A percentile compares a stretch with the other conserved stretches of the same genome.
These are phyloP conservation scores for Leguminivora glycinivorella DNA, from an alignment of 1,140 invertebrate species.

Conservation along the genomic window DNA sequence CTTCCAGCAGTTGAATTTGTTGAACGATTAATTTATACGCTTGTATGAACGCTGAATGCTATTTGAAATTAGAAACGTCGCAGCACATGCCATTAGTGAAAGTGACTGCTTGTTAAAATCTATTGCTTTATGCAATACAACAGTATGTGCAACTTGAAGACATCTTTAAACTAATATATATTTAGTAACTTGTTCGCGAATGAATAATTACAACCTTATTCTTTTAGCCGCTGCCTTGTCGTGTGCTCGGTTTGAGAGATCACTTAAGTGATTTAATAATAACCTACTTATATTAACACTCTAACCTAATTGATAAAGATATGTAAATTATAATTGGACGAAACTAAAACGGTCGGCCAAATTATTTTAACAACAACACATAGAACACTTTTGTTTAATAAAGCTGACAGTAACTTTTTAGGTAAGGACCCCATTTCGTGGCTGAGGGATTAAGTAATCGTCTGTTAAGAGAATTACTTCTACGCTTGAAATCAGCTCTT, in stretches of 20 bases:
- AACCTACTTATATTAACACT: conserved; percentile 16
- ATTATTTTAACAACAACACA: conserved; percentile 19
- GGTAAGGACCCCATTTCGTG: not conserved
- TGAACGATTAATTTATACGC: not conserved
- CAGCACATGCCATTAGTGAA: not conserved
- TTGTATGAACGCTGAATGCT: not conserved
- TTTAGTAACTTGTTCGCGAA: not conserved
- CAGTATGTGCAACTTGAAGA: not conserved
- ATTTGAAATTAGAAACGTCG: conserved; percentile 2
- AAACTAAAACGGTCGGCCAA: conserved; percentile 25
- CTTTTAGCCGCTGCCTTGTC: not conserved
- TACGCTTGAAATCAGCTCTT: not conserved
- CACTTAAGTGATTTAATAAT: conserved; percentile 15
- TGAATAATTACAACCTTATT: not conserved
- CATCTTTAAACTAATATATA: not conserved
- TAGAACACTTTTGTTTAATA: conserved; percentile 15
- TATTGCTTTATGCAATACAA: conserved; percentile 8
- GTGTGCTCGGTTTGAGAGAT: conserved; percentile 11
- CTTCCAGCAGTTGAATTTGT: not conserved
- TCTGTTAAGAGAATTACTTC: not conserved
- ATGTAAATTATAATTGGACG: conserved; percentile 26
- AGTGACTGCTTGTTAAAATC: not conserved
- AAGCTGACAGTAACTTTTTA: not conserved
- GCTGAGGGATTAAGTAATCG: not conserved
- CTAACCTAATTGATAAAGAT: conserved; percentile 24